Base-by-base conservation (phyloP, 1,140 invertebrate species). In the Protaetia brevitarsis region DNA sequence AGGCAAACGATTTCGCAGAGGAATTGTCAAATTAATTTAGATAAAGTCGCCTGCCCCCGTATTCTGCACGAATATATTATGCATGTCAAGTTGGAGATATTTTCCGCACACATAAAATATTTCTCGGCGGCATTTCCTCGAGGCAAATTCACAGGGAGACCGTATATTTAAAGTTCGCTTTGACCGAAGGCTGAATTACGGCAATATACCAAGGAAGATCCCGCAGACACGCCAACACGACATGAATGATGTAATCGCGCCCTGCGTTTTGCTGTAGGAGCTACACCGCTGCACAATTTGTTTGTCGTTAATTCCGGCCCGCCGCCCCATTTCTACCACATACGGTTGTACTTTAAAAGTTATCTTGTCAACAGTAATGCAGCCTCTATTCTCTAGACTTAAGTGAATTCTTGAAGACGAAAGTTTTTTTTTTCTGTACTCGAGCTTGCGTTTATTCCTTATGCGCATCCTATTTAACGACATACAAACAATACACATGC, bases 81-180 rank as follows among this genome's bases (percentile, higher is more conserved):
- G 41, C 41, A 51, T 23, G 41, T 51, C 41, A 51, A 51, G 19
- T 51, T 23, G 41, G 41, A 51, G 41, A 51, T 51, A 51, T 51
- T 51, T 51, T 51, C 41, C 41, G 41, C 41, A 37, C 41, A 51
- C 41, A 51, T 51, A 51, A 51, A 51, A 51, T 51, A 51, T 51
- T 51, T 19, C 41, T 16, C 13, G 16, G 19, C 11, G 19, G 41
- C 13, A 23, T 51, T 51, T 51, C 41, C 41, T 51, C 41, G 19
- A 51, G 41, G 41, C 41, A 51, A 51, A 51, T 51, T 51, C 41
- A 51, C 41, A 51, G 41, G 26, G 13, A 51, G 41, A 51, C 41
- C 41, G 41, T 51, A 51, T 51, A 51, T 51, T 51, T 51, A 51
- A 51, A 51, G 41, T 51, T 19, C 41, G 16, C 41, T 51, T 23